A percentile compares a stretch with the other conserved stretches of the same genome.
phyloP scores from a whole-genome alignment of 2,113 vertebrate genomes.

The Meriones unguiculatus region DNA sequence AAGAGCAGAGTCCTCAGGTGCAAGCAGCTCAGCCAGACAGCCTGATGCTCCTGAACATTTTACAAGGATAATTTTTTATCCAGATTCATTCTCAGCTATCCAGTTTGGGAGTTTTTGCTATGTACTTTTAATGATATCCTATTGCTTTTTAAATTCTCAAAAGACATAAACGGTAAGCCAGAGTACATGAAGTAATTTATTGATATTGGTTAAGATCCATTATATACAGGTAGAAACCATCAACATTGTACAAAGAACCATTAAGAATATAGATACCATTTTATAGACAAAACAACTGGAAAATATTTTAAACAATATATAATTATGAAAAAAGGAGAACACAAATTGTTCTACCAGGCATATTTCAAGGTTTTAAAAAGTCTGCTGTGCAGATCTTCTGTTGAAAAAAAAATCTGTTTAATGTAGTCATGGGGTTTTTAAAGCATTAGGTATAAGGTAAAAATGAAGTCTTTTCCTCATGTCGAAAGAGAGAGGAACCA shows the following conservation, averaged over 20 bases:
- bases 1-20: neutral
- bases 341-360: slow-evolving; percentile 58
- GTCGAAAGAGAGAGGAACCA: slow-evolving; percentile 47
- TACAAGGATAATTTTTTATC: neutral
- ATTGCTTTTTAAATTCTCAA: slow-evolving; percentile 35
- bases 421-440: slow-evolving; percentile 56
- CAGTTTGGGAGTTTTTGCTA: neutral
- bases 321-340: slow-evolving; percentile 66
- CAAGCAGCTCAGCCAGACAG: neutral
- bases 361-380: slow-evolving; percentile 63
- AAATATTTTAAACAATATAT: slow-evolving; percentile 62
- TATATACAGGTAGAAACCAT: slow-evolving; percentile 78
- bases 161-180: slow-evolving; percentile 21
- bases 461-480: slow-evolving; percentile 68
- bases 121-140: neutral
- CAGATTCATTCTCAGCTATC: neutral
- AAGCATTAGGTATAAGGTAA: slow-evolving; percentile 76
- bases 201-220: slow-evolving; percentile 65
- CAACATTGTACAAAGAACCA: slow-evolving; percentile 74
- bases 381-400: slow-evolving; percentile 66
- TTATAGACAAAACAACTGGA: slow-evolving; percentile 64
- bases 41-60: neutral
- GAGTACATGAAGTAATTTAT: slow-evolving; percentile 69
- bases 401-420: slow-evolving; percentile 72
- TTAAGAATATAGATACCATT: slow-evolving; percentile 65